phyloP scores from a whole-genome alignment of 2,113 vertebrate species.

The Saimiri boliviensis region DNA sequence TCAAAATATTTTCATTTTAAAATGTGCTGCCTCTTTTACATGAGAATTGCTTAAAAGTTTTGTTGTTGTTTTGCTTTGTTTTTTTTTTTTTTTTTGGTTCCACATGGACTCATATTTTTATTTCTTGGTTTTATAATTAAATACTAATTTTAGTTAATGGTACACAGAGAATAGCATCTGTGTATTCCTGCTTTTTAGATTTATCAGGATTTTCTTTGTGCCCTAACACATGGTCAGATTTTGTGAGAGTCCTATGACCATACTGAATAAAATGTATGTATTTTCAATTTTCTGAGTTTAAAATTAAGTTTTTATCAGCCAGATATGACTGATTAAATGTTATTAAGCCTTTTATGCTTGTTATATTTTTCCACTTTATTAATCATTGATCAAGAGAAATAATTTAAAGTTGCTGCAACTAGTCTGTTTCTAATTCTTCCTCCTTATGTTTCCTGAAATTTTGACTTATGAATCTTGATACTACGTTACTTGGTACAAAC shows the following conservation, averaged over 20 bases:
- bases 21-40: neutral
- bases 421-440: neutral
- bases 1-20: neutral
- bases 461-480: neutral
- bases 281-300: neutral
- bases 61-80: neutral
- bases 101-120: neutral
- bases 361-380: neutral
- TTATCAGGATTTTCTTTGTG: neutral
- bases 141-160: neutral
- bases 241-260: neutral
- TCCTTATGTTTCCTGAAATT: neutral
- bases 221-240: neutral
- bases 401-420: neutral
- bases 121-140: neutral
- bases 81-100: neutral
- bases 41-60: neutral
- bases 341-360: neutral
- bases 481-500: neutral
- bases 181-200: neutral
- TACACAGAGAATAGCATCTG: neutral
- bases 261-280: neutral
- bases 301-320: neutral
- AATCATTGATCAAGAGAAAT: neutral
- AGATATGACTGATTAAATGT: neutral